Evolutionary conservation across 23 tunicate genomes (phyloP).

Genomic region (Botrylloides violaceus): DNA sequence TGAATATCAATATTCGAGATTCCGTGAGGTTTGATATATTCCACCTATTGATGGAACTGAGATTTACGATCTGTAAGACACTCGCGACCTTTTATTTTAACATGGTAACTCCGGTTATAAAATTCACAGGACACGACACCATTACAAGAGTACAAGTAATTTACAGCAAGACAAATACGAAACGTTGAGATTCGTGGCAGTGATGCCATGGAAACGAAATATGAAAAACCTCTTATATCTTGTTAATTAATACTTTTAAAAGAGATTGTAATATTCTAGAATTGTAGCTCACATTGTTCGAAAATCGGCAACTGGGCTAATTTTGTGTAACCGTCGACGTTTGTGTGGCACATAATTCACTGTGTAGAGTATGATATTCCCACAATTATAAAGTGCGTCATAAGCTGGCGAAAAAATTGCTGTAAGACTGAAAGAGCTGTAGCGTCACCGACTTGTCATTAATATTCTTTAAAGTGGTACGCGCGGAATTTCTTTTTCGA

Average conservation of each 20-base stretch:
- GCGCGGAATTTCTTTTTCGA: not conserved
- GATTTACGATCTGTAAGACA: slow-evolving; percentile 1
- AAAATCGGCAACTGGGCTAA: too few species aligned
- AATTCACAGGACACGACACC: not conserved
- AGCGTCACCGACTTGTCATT: not conserved
- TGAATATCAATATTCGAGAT: not conserved
- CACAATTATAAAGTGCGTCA: not conserved
- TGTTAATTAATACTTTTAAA: too few species aligned
- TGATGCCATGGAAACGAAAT: not conserved
- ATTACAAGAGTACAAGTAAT: not conserved
- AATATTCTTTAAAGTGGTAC: not conserved
- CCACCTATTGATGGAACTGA: not conserved
- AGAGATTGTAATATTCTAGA: too few species aligned
- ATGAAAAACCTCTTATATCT: too few species aligned
- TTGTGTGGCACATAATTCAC: too few species aligned
- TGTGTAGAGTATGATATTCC: too few species aligned
- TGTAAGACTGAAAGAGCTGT: not conserved
- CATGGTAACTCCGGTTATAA: not conserved
- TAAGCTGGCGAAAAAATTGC: not conserved
- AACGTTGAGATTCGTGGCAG: not conserved
- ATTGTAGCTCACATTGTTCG: too few species aligned
- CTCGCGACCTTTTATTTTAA: not conserved
- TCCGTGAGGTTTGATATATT: not conserved
- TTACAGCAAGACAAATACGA: not conserved
- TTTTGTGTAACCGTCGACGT: too few species aligned